These are phyloP conservation scores for Dryomyza anilis DNA, from an alignment of 2,888 invertebrate species.

Conservation along the genomic window DNA sequence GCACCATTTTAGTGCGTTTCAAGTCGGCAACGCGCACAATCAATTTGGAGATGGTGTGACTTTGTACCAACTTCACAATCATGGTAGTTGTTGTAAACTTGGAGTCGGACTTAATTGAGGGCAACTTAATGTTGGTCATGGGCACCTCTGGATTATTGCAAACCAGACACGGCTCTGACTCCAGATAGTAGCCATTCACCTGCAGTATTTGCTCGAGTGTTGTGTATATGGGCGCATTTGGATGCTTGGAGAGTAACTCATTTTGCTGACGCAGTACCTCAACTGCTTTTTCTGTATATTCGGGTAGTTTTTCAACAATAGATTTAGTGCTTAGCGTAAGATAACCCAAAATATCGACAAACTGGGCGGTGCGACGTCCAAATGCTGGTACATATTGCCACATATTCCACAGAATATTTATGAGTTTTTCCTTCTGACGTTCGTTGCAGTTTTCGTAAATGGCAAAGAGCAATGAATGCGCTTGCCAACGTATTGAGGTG, in stretches of 20 bases:
- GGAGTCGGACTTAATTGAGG: conserved; percentile 93
- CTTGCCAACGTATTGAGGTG: conserved; percentile 93
- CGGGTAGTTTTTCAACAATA: conserved; percentile 69
- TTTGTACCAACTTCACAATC: conserved; percentile 93
- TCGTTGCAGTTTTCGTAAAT: conserved; percentile 84
- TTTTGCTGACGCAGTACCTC: conserved; percentile 87
- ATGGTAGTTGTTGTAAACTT: conserved; percentile 98
- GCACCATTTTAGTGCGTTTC: conserved; percentile 96
- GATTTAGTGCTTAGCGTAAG: conserved; percentile 86
- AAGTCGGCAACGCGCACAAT: conserved; percentile 92
- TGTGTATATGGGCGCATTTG: conserved; percentile 91
- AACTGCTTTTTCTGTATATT: conserved; percentile 86
- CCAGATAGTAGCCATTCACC: conserved; percentile 93
- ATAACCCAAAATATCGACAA: conserved; percentile 94
- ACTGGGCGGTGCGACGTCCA: conserved; percentile 93
- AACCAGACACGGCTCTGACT: conserved; percentile 96
- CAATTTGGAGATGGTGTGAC: conserved; percentile 94
- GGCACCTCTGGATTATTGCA: conserved; percentile 98
- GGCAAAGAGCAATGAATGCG: conserved; percentile 83
- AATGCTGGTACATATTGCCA: conserved; percentile 91
- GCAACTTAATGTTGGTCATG: conserved; percentile 87
- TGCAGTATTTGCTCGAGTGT: conserved; percentile 93
- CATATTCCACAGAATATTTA: conserved; percentile 86
- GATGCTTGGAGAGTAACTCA: conserved; percentile 84
- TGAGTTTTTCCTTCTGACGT: conserved; percentile 76